Conservation (phyloP, 2,113 vertebrate species). For the Amia ocellicauda region DNA sequence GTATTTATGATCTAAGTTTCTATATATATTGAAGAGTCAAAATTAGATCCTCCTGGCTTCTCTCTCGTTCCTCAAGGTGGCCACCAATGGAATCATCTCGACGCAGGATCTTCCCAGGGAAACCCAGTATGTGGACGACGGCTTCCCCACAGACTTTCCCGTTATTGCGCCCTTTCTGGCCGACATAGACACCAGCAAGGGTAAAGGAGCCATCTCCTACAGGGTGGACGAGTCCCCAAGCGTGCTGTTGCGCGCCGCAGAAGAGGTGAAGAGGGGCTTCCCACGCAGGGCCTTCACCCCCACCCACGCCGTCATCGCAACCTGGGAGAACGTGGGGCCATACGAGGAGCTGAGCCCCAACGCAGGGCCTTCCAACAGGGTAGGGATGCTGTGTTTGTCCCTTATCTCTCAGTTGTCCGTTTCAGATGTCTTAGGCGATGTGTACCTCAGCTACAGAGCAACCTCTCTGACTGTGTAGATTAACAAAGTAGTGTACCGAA, state of each 20-base stretch:
- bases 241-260: constrained; percentile 60
- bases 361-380: constrained; percentile 62
- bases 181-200: constrained; percentile 85
- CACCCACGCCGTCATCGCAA: constrained; percentile 73
- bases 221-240: constrained; percentile 72
- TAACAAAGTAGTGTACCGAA: no score
- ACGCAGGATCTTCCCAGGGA: constrained; percentile 91
- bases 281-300: constrained; percentile 69
- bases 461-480: constrained; percentile 44
- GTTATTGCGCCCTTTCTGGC: constrained; percentile 89
- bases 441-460: constrained; percentile 47
- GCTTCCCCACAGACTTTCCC: constrained; percentile 92
- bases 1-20: no score
- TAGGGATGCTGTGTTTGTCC: constrained; percentile 48
- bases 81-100: constrained; percentile 95
- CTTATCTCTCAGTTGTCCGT: constrained; percentile 24
- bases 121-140: constrained; percentile 94
- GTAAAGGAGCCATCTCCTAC: constrained; percentile 79
- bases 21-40: no score
- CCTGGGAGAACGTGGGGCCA: constrained; percentile 85
- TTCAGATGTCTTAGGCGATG: constrained; percentile 18
- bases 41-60: not conserved
- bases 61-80: constrained; percentile 67
- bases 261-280: constrained; percentile 76
- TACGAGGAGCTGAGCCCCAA: constrained; percentile 70